Percentiles rank a stretch among this genome's conserved stretches.
These are phyloP conservation scores for Schizotus pectinicornis DNA, from an alignment of 2,888 invertebrate genomes.

Conservation along the genomic window DNA sequence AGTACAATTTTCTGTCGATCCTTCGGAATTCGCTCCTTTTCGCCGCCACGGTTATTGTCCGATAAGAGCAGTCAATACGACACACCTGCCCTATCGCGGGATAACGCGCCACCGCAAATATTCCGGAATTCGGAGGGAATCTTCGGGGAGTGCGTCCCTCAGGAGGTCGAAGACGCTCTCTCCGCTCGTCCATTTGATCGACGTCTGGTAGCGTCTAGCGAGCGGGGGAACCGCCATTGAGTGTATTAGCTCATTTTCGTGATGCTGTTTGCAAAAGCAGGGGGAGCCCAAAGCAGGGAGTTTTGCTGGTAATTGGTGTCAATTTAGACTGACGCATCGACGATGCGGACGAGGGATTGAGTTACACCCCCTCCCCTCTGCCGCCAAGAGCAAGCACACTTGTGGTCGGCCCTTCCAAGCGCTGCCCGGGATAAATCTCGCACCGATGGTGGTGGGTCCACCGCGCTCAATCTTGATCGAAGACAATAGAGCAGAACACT, in stretches of 20 bases:
- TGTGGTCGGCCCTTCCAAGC: constrained; percentile 15
- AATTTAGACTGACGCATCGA: constrained; percentile 69
- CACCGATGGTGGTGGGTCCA: too few relatives aligned
- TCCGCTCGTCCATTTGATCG: constrained; percentile 34
- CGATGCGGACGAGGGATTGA: constrained; percentile 58
- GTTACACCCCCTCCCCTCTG: constrained; percentile 51
- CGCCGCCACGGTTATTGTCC: too few relatives aligned
- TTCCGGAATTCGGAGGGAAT: background rate
- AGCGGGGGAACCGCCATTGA: constrained; percentile 40
- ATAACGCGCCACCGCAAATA: background rate
- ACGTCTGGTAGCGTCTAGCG: constrained; percentile 23
- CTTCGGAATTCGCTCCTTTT: constrained; percentile 56
- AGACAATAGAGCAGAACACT: too few relatives aligned
- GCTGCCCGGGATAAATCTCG: constrained; percentile 19
- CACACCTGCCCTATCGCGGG: background rate
- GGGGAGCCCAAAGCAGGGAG: constrained; percentile 56
- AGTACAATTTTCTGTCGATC: constrained; percentile 63
- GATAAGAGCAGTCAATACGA: background rate
- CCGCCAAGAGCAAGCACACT: constrained; percentile 1
- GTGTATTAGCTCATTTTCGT: constrained; percentile 60
- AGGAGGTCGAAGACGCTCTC: constrained; percentile 11
- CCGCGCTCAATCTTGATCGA: too few relatives aligned
- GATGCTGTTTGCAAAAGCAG: constrained; percentile 58
- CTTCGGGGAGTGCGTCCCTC: background rate
- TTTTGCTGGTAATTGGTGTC: constrained; percentile 71